Evolutionary conservation across 2,888 invertebrate species (phyloP).

Genomic region (Steinernema hermaphroditum): DNA sequence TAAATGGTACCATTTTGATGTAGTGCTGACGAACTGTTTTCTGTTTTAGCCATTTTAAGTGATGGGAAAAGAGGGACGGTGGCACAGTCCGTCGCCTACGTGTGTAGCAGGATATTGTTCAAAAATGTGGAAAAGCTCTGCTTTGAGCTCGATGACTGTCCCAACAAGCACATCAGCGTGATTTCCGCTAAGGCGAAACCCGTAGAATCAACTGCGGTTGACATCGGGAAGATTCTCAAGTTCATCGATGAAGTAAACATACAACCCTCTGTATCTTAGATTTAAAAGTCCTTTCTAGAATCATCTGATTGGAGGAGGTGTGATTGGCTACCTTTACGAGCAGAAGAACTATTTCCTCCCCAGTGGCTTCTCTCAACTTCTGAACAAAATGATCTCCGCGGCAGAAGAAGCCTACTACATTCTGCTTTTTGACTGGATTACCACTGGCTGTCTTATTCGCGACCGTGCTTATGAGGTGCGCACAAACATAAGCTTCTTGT

Average conservation of each 20-base stretch:
- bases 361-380: neutral
- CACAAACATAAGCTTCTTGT: neutral
- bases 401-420: constrained; percentile 6
- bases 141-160: neutral
- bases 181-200: neutral
- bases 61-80: neutral
- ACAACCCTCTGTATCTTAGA: neutral
- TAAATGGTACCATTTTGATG: neutral
- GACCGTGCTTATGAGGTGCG: constrained; percentile 13
- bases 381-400: constrained; percentile 6
- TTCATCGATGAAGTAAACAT: neutral
- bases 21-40: too few relatives aligned
- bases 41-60: neutral
- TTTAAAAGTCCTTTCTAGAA: neutral
- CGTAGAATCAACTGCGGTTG: neutral
- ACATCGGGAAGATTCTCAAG: constrained; percentile 5
- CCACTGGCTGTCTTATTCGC: neutral
- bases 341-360: constrained; percentile 9
- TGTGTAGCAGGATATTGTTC: neutral
- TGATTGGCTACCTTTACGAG: constrained; percentile 9
- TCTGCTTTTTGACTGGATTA: neutral
- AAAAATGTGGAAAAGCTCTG: neutral
- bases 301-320: neutral
- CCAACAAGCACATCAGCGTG: neutral
- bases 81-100: neutral